Conservation (phyloP, 1,140 invertebrate genomes). For the Acromyrmex echinatior region DNA sequence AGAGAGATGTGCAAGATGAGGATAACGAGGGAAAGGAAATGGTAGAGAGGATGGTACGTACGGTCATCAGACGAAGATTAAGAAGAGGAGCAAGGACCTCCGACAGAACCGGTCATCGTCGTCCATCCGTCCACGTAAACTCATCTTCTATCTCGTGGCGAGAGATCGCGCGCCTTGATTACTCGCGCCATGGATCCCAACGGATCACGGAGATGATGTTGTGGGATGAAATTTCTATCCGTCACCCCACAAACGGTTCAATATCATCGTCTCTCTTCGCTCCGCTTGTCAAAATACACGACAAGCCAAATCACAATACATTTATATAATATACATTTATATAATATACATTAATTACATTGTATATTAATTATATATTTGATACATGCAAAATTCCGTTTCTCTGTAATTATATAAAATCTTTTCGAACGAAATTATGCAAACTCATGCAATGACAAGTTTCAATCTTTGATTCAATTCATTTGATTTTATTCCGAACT, state of each 20-base stretch:
- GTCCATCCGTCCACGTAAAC: constrained; percentile 71
- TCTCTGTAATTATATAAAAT: not conserved
- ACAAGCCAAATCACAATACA: not conserved
- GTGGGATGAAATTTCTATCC: constrained; percentile 17
- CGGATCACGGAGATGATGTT: constrained; percentile 37
- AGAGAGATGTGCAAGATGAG: constrained; percentile 30
- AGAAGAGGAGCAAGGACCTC: constrained; percentile 77
- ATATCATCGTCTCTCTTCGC: not conserved
- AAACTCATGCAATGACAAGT: not conserved
- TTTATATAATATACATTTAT: not conserved
- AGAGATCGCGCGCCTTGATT: constrained; percentile 63
- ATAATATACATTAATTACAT: not conserved
- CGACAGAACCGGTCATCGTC: constrained; percentile 76
- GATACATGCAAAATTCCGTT: not conserved
- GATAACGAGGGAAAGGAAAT: constrained; percentile 54
- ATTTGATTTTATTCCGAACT: not conserved
- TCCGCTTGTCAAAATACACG: constrained; percentile 17
- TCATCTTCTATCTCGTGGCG: constrained; percentile 61
- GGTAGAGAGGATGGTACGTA: constrained; percentile 50
- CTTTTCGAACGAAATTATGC: not conserved
- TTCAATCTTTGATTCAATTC: not conserved
- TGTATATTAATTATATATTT: constrained; percentile 21
- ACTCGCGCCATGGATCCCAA: constrained; percentile 49
- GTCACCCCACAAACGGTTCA: not conserved
- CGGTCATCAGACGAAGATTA: constrained; percentile 76